Conservation (phyloP, 2,888 invertebrate genomes). For the Microctonus brassicae region DNA sequence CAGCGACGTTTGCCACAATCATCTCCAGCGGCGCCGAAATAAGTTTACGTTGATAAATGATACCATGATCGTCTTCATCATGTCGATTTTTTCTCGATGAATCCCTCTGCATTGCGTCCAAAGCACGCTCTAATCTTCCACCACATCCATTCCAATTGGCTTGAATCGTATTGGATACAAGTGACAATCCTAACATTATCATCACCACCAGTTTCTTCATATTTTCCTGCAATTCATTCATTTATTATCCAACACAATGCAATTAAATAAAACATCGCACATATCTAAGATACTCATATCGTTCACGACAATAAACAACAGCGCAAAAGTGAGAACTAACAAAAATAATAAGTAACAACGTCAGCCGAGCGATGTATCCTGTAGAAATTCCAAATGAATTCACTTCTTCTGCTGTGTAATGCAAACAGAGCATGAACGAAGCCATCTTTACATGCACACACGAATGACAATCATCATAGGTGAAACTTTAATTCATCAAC, state of each 20-base stretch:
- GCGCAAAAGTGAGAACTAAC: constrained; percentile 9
- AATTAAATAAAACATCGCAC: not conserved
- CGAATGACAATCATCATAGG: constrained; percentile 48
- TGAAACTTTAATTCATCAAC: constrained; percentile 51
- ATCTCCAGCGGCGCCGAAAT: constrained; percentile 64
- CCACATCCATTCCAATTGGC: constrained; percentile 60
- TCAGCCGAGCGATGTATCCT: constrained; percentile 54
- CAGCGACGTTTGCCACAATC: constrained; percentile 59
- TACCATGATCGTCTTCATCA: constrained; percentile 55
- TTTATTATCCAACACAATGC: not conserved
- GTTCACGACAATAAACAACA: not conserved
- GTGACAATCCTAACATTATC: constrained; percentile 31
- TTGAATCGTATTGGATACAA: constrained; percentile 17
- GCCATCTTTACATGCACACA: constrained; percentile 50
- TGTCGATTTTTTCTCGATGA: constrained; percentile 56
- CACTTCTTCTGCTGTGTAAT: constrained; percentile 41
- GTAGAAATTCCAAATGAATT: constrained; percentile 62
- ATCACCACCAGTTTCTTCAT: constrained; percentile 38
- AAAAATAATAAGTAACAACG: constrained; percentile 22
- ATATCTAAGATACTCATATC: not conserved
- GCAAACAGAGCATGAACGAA: constrained; percentile 66
- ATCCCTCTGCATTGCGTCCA: constrained; percentile 61
- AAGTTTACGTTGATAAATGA: constrained; percentile 61
- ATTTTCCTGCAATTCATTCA: not conserved
- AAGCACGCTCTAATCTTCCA: constrained; percentile 63